Base-by-base conservation (phyloP, 2,888 invertebrate genomes). In the Drosophila limbata region DNA sequence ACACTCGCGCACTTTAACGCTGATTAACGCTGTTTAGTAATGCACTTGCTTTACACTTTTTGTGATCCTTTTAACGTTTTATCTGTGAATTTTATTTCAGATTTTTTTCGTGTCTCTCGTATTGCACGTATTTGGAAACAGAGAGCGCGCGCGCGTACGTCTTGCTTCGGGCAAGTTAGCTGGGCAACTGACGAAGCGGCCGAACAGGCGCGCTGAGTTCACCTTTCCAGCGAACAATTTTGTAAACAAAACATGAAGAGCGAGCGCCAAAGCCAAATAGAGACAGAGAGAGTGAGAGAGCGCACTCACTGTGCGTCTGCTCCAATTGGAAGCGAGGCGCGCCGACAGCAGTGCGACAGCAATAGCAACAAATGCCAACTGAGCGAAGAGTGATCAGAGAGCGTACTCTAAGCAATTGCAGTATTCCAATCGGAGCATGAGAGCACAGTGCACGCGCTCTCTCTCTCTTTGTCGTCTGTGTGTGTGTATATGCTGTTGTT, bases 381-480 rank as follows among this genome's bases (percentile, higher is more conserved):
- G 50, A 51, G 61, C 28, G 60, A 6, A 31, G 8, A 31, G 8
- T 25, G 44, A 40, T 50, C 21, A 9, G 55, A 39, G 40, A 48
- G 63, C 47, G 52, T 31, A 2, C 21, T 2, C 21, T 21, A 21
- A 21, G 42, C 42, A 21, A 89, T 84, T 86, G 91, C 90, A 84
- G 73, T 86, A 82, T 91, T 90, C 90, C 90, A 90, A 91, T 89
- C 76, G 77, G 91, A 86, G 89, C 90, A 84, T 28, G 55, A 64
- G 55, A 59, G 47, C 28, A 10, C 19, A 13, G 2, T 13, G 63
- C 31, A 37, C 28, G 28, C 47, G 19, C 67, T 65, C 61, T 60
- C 35, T 33, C 44, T 13, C 17, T 15, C 9, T 17, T 8, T 28
- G 28, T 1, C 8, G 2, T 28, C 28, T 28, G 2, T 21, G 44